A percentile compares a stretch with the other conserved stretches of the same genome.
These are phyloP conservation scores for Neogale vison DNA, from an alignment of 2,113 vertebrate genomes.

Conservation along the genomic window DNA sequence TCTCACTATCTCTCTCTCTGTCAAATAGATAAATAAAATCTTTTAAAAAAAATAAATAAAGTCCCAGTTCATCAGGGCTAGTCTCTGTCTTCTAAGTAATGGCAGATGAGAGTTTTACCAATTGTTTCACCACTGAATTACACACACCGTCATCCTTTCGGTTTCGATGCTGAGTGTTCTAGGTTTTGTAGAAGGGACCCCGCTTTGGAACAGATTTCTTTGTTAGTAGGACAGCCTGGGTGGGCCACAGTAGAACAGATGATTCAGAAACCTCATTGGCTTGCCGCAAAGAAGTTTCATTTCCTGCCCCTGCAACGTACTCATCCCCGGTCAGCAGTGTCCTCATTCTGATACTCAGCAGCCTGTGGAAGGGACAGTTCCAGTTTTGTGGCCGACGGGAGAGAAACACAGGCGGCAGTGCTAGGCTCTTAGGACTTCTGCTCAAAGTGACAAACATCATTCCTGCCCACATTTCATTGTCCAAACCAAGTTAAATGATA, in stretches of 20 bases:
- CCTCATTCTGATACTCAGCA: neutral
- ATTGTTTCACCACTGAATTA: neutral
- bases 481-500: neutral
- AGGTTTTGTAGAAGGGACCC: neutral
- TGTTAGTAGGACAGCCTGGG: neutral
- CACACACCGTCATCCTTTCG: neutral
- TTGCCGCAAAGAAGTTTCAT: neutral
- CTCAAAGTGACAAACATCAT: neutral
- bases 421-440: neutral
- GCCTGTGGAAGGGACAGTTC: neutral
- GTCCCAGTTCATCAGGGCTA: neutral
- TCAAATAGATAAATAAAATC: too few species aligned
- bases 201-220: neutral
- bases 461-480: neutral
- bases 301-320: neutral
- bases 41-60: neutral
- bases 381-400: neutral
- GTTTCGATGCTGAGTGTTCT: neutral
- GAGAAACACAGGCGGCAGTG: neutral
- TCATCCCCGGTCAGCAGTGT: too few species aligned
- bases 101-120: neutral
- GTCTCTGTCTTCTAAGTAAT: neutral
- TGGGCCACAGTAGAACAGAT: neutral
- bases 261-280: neutral
- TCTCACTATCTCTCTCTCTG: too few species aligned